A percentile compares a stretch with the other conserved stretches of the same genome.
These are phyloP conservation scores for Megalonaias nervosa DNA, from an alignment of 1,140 invertebrate species.

Conservation along the genomic window DNA sequence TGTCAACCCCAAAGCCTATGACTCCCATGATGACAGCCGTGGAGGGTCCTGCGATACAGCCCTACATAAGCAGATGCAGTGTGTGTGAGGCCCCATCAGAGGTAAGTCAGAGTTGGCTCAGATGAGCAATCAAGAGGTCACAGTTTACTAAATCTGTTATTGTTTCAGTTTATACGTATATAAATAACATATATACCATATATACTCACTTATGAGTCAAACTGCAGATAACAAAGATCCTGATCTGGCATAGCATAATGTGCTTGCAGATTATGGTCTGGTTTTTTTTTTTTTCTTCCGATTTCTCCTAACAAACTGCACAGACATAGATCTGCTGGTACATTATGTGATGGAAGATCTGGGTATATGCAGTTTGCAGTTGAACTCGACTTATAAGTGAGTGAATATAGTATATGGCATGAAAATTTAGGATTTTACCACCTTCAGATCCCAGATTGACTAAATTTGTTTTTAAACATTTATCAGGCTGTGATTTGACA, in stretches of 20 bases:
- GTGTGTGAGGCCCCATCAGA: constrained; percentile 96
- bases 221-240: no score
- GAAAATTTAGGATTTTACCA: background rate
- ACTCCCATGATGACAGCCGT: constrained; percentile 68
- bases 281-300: no score
- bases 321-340: no score
- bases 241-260: no score
- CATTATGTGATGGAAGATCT: no score
- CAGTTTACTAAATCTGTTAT: background rate
- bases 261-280: no score
- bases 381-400: no score
- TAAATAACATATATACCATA: background rate
- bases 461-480: background rate
- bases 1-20: constrained; percentile 69
- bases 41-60: constrained; percentile 48
- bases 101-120: constrained; percentile 36
- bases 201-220: no score
- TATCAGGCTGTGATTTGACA: no score
- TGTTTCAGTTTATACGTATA: background rate
- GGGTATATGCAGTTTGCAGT: no score
- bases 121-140: background rate
- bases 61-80: constrained; percentile 79
- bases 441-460: background rate
- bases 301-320: no score
- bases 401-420: no score